A percentile compares a stretch with the other conserved stretches of the same genome.
These are phyloP conservation scores for Orius insidiosus DNA, from an alignment of 1,140 invertebrate genomes.

Conservation along the genomic window DNA sequence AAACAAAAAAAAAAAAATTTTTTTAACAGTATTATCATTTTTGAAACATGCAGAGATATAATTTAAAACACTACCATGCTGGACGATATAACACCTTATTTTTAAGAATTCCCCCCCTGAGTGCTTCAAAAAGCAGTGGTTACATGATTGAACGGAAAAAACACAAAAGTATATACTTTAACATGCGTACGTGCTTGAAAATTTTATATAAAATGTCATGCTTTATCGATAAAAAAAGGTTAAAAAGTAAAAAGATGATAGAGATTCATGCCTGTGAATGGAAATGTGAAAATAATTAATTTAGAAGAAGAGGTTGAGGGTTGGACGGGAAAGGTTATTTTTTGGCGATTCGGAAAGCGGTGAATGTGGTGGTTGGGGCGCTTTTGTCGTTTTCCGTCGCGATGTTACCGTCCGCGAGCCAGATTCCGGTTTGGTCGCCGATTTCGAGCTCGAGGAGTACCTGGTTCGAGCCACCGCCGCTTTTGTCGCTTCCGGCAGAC, in stretches of 20 bases:
- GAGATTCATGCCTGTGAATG: background rate
- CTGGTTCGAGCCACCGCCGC: conserved; percentile 27
- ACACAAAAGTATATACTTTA: background rate
- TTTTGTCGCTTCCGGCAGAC: conserved; percentile 19
- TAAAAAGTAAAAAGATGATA: conserved; percentile 5
- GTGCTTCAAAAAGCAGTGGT: background rate
- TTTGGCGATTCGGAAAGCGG: conserved; percentile 28
- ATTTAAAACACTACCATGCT: no score
- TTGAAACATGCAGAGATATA: no score
- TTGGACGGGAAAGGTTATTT: conserved; percentile 21
- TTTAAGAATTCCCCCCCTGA: no score
- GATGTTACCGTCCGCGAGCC: conserved; percentile 25
- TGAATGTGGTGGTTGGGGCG: conserved; percentile 24
- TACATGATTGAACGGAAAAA: conserved; percentile 1
- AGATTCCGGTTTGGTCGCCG: conserved; percentile 28
- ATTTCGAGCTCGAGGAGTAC: conserved; percentile 26
- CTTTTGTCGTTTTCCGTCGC: conserved; percentile 17
- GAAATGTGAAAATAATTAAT: background rate
- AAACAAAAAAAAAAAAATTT: no score
- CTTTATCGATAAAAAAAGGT: background rate
- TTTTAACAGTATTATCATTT: no score
- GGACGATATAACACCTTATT: no score
- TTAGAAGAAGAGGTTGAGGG: background rate
- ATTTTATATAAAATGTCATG: no score
- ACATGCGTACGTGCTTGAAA: no score